These are phyloP conservation scores for Xiphophorus couchianus DNA, from an alignment of 2,113 vertebrate genomes.

Conservation along the genomic window DNA sequence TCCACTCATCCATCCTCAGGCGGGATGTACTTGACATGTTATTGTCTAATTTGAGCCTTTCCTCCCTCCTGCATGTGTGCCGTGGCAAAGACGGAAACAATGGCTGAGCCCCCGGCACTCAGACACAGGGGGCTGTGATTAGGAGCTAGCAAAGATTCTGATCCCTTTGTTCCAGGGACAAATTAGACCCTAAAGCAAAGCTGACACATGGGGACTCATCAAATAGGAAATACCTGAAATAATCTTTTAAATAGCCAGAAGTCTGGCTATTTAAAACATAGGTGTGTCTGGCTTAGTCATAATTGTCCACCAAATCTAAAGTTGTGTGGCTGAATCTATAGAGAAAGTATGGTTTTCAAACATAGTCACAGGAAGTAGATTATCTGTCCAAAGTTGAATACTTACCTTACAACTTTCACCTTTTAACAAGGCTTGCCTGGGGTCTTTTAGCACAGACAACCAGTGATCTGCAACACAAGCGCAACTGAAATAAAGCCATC, in stretches of 20 bases:
- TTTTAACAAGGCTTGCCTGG: constrained; percentile 33
- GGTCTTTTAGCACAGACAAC: constrained; percentile 42
- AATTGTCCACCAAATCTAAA: neutral
- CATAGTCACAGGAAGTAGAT: constrained; percentile 44
- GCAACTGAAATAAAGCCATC: constrained; percentile 3
- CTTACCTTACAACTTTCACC: constrained; percentile 37
- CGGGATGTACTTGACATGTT: constrained; percentile 71
- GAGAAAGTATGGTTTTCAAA: constrained; percentile 14
- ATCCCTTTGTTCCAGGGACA: constrained; percentile 52
- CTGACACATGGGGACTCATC: constrained; percentile 8
- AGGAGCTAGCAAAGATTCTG: constrained; percentile 53
- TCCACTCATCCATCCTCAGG: constrained; percentile 61
- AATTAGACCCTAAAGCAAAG: constrained; percentile 55
- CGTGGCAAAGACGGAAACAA: constrained; percentile 51
- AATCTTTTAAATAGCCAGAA: neutral
- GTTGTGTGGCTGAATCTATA: neutral
- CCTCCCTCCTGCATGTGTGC: constrained; percentile 43
- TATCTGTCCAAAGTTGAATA: constrained; percentile 32
- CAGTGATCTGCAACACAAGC: constrained; percentile 25
- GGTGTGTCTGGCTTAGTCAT: constrained; percentile 12
- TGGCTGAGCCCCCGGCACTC: constrained; percentile 37
- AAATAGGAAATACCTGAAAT: constrained; percentile 18
- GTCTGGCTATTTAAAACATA: neutral
- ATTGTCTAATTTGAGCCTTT: constrained; percentile 74
- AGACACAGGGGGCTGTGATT: constrained; percentile 58